Percentiles rank a stretch among this genome's conserved stretches.
Conservation (phyloP, 2,113 vertebrate species). For the Murina feae region DNA sequence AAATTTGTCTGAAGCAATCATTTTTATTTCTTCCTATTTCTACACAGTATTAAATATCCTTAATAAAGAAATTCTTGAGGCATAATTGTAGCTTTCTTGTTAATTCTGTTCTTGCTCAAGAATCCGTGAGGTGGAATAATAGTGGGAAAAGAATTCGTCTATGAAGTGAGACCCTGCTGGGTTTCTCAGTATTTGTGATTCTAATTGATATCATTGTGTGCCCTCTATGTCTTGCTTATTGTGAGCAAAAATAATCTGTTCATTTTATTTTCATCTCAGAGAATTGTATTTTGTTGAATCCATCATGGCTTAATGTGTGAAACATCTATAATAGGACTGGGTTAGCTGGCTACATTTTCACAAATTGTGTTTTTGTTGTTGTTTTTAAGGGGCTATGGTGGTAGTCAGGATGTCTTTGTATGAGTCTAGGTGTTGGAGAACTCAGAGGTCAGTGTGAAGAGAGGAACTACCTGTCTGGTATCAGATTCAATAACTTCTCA, state of each 20-base stretch:
- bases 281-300: neutral
- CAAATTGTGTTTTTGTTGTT: neutral
- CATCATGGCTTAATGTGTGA: neutral
- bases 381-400: neutral
- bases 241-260: neutral
- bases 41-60: neutral
- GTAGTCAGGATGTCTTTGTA: neutral
- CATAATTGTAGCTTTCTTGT: constrained; percentile 20
- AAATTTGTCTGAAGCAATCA: constrained; percentile 40
- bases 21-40: constrained; percentile 23
- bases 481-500: neutral
- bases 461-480: neutral
- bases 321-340: neutral
- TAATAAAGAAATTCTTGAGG: neutral
- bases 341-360: neutral
- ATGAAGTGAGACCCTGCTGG: neutral
- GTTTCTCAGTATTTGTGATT: neutral
- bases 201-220: neutral
- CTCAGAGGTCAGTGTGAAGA: neutral
- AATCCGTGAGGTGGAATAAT: neutral
- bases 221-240: neutral
- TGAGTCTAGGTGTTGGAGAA: neutral
- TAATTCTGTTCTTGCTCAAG: neutral
- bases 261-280: neutral
- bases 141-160: neutral